Base-by-base conservation (phyloP, 2,888 invertebrate species). In the Deilephila porcellus region DNA sequence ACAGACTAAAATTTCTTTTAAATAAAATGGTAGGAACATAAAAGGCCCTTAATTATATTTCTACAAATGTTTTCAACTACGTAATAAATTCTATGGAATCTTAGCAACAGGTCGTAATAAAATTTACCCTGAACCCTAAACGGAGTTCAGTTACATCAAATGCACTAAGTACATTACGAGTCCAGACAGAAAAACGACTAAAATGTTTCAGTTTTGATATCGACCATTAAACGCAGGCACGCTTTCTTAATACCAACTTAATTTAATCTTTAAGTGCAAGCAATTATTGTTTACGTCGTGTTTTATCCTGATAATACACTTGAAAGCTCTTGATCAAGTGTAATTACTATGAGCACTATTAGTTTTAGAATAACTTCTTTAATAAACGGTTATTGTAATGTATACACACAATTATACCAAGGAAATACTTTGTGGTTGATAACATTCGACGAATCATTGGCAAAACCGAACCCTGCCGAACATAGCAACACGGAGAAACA, bases 401-500 rank as follows among this genome's bases (percentile, higher is more conserved):
- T 56, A 56, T 4, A n/a, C 56, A 14, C 3, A 25, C 25, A 62
- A 62, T 17, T 25, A 62, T 20, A 62, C 8, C 20, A 60, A 1
- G 17, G 3, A 32, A 62, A 29, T 8, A 4, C 2, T 19, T 5
- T 32, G 17, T 62, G 62, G 19, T 32, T 19, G 32, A 37, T 37
- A n/a, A 8, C 20, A 37, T n/a, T 8, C 64, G 20, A 25, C 45
- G 45, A 11, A 52, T 25, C 52, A 20, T 37, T 37, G 45, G 17
- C 45, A 67, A 67, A 67, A 14, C 4, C 45, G 37, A 20, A 45
- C 25, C 0, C 45, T 17, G 17, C 5, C 14, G 20, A 14, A 25
- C 17, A 20, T 25, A 11, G 14, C 70, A 76, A n/a, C 74, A 75
- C 71, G 75, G 72, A 64, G 56, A 56, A 34, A 56, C 72, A 73